Conservation (phyloP, 2,113 vertebrate species). For the Narcine bancroftii region DNA sequence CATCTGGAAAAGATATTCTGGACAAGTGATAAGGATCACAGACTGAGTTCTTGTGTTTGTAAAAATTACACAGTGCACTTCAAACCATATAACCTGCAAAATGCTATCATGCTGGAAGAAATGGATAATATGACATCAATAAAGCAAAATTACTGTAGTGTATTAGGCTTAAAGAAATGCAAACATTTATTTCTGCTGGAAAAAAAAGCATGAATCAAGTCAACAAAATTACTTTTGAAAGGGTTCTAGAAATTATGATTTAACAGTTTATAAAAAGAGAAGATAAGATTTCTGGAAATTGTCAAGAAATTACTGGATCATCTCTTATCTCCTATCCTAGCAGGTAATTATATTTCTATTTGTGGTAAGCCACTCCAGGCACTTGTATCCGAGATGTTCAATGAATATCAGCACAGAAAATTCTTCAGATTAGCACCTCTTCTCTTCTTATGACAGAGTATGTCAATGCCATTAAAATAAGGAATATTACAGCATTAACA, state of each 20-base stretch:
- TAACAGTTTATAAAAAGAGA: neutral
- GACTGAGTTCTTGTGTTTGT: neutral
- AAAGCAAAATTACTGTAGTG: neutral
- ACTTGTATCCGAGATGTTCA: neutral
- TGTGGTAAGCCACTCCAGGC: neutral
- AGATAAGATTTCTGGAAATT: conserved; percentile 12
- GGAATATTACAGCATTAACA: neutral
- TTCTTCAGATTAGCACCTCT: neutral
- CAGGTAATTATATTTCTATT: conserved; percentile 19
- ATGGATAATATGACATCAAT: neutral
- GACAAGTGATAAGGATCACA: conserved; percentile 34
- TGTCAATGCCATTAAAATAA: neutral
- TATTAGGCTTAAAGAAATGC: neutral
- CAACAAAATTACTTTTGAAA: conserved; percentile 2
- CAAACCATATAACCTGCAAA: neutral
- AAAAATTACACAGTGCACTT: neutral
- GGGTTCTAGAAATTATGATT: neutral
- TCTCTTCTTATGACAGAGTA: neutral
- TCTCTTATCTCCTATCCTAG: conserved; percentile 6
- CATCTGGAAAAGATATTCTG: conserved; percentile 28
- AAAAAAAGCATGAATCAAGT: neutral
- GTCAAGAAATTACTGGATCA: conserved; percentile 2
- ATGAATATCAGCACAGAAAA: neutral
- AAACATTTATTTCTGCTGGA: neutral
- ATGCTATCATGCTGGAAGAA: neutral